phyloP scores from a whole-genome alignment of 2,888 invertebrate species.

The Carabus problematicus region DNA sequence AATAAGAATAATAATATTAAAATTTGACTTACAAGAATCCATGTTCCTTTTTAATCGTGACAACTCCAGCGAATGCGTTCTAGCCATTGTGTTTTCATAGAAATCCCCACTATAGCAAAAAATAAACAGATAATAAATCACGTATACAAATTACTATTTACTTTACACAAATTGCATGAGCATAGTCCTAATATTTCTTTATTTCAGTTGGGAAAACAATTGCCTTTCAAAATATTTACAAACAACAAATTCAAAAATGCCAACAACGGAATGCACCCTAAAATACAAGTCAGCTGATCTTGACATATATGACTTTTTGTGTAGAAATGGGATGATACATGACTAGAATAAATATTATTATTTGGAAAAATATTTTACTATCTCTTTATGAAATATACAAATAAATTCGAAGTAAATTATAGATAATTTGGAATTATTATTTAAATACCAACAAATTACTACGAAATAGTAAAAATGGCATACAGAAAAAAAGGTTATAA shows the following conservation, averaged over 20 bases:
- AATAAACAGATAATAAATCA: background rate
- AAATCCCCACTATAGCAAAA: no score
- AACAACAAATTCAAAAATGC: background rate
- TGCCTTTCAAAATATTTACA: conserved; percentile 6
- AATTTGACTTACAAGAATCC: conserved; percentile 35
- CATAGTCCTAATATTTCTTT: background rate
- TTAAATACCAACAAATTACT: no score
- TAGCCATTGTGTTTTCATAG: no score
- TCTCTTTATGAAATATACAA: no score
- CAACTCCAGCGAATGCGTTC: conserved; percentile 11
- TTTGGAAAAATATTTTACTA: background rate
- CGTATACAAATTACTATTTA: background rate
- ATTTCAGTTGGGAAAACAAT: background rate
- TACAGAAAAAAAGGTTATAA: no score
- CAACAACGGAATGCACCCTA: background rate
- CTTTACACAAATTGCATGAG: background rate
- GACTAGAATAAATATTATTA: background rate
- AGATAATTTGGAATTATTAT: no score
- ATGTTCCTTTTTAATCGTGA: conserved; percentile 13
- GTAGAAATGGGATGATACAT: background rate
- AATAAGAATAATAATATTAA: conserved; percentile 26
- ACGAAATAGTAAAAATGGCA: no score
- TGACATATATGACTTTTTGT: background rate
- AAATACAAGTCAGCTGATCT: conserved; percentile 14
- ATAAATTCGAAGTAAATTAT: no score